A percentile compares a stretch with the other conserved stretches of the same genome.
Evolutionary conservation across 2,888 invertebrate genomes (phyloP).

Genomic region (Dicranocentrus wangi): DNA sequence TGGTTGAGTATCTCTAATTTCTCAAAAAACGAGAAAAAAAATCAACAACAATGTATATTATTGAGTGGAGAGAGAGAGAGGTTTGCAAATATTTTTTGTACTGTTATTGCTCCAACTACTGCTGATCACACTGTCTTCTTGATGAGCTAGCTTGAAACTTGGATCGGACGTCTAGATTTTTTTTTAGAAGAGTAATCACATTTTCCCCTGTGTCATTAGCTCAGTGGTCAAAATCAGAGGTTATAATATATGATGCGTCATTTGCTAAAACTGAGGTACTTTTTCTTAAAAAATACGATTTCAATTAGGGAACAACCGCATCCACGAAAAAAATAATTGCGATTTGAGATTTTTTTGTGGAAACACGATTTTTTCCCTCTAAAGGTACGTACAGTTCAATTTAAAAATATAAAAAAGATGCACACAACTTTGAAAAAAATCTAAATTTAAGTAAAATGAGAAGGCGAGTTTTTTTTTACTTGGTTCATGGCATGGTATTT

Average conservation of each 20-base stretch:
- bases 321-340: no score
- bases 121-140: no score
- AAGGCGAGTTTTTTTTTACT: background rate
- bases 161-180: background rate
- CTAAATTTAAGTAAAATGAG: background rate
- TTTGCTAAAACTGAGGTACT: constrained; percentile 10
- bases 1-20: no score
- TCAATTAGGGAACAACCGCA: no score
- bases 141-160: background rate
- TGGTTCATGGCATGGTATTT: background rate
- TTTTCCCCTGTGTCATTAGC: constrained; percentile 38
- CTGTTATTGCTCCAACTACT: no score
- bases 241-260: constrained; percentile 6
- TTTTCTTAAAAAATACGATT: background rate
- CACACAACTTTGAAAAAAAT: background rate
- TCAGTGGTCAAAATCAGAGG: constrained; percentile 51
- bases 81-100: no score
- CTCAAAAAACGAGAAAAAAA: no score
- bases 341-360: background rate
- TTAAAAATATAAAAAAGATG: no score
- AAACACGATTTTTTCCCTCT: background rate
- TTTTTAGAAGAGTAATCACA: constrained; percentile 25
- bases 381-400: no score
- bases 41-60: no score
- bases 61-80: no score